Conservation (phyloP, 2,113 vertebrate genomes). For the Corydoras maculifer region DNA sequence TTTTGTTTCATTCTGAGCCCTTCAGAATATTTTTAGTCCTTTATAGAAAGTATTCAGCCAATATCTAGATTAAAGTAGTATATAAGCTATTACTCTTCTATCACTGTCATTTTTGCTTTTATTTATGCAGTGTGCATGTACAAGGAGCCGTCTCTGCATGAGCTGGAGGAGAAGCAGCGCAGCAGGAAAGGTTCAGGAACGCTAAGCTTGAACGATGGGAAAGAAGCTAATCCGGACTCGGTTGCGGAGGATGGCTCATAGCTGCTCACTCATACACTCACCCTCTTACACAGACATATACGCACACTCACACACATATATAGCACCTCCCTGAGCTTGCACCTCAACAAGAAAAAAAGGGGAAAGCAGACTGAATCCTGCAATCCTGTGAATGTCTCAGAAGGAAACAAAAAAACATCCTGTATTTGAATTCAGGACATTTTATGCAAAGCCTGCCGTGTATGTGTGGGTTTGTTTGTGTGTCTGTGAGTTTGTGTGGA, state of each 20-base stretch:
- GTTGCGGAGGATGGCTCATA: slow-evolving; percentile 71
- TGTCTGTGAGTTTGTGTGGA: slow-evolving; percentile 1
- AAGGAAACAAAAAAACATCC: slow-evolving; percentile 42
- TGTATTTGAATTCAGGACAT: slow-evolving; percentile 76
- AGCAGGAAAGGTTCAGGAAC: slow-evolving; percentile 88
- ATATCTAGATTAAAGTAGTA: too few relatives aligned
- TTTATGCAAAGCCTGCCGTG: slow-evolving; percentile 83
- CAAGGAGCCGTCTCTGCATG: slow-evolving; percentile 95
- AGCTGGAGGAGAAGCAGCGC: slow-evolving; percentile 92
- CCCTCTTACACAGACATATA: slow-evolving; percentile 19
- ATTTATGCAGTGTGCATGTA: slow-evolving; percentile 89
- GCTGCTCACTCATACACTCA: slow-evolving; percentile 49
- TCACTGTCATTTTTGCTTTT: background rate
- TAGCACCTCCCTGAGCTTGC: slow-evolving; percentile 63
- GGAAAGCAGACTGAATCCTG: slow-evolving; percentile 25
- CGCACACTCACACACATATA: slow-evolving; percentile 14
- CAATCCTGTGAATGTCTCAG: slow-evolving; percentile 18
- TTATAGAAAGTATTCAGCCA: too few relatives aligned
- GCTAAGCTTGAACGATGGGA: slow-evolving; percentile 86
- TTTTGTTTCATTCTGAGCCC: too few relatives aligned
- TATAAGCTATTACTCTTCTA: background rate
- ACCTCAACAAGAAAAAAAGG: slow-evolving; percentile 42
- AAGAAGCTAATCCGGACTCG: slow-evolving; percentile 80
- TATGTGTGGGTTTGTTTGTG: slow-evolving; percentile 30
- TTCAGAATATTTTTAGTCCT: too few relatives aligned